These are phyloP conservation scores for Phortica variegata DNA, from an alignment of 1,140 invertebrate genomes.

Conservation along the genomic window DNA sequence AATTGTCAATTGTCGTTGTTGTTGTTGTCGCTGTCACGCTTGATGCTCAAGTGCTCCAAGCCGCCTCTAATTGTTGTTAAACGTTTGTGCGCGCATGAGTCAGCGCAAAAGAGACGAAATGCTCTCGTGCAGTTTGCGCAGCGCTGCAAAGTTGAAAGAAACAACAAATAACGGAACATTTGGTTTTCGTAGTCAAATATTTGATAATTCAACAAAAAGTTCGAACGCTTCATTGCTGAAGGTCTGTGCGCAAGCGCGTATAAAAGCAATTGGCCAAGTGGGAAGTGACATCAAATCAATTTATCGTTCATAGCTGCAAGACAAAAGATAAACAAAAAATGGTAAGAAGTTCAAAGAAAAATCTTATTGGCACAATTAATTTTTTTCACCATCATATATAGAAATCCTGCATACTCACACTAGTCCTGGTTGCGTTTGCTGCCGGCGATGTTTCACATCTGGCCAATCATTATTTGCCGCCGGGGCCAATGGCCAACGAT, in stretches of 20 bases:
- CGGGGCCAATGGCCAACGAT: conserved; percentile 31
- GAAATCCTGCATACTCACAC: conserved; percentile 26
- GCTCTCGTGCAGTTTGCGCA: no score
- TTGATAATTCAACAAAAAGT: conserved; percentile 10
- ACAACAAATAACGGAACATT: neutral
- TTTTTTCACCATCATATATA: conserved; percentile 8
- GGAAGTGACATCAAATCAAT: no score
- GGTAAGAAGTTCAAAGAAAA: conserved; percentile 4
- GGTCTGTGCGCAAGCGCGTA: conserved; percentile 4
- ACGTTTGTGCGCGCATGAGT: no score
- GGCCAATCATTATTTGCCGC: conserved; percentile 34
- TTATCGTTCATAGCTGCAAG: conserved; percentile 7
- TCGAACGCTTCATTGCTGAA: conserved; percentile 7
- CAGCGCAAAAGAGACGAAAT: no score
- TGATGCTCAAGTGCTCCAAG: no score
- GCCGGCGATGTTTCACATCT: conserved; percentile 48
- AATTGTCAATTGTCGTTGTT: no score
- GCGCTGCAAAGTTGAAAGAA: no score
- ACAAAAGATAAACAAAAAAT: conserved; percentile 9
- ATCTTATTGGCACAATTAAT: neutral
- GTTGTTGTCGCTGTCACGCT: no score
- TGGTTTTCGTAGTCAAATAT: neutral
- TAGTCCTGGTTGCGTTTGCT: conserved; percentile 34
- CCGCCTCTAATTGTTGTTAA: no score
- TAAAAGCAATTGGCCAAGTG: no score